phyloP scores from a whole-genome alignment of 2,797 vertebrate genomes.

The Syngnathus rostellatus region DNA sequence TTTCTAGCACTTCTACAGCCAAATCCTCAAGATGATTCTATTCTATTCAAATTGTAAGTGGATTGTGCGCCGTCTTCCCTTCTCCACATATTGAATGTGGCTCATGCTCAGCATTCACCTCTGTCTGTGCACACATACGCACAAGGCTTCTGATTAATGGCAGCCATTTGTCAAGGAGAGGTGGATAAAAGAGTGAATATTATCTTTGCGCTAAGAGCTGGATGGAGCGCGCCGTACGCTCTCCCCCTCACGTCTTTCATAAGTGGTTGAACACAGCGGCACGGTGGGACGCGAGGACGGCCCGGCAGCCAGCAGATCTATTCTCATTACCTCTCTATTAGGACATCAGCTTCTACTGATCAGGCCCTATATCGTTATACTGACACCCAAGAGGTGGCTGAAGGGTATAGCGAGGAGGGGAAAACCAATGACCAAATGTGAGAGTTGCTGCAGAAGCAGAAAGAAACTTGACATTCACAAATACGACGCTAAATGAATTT shows the following conservation, averaged over 20 bases:
- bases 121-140: constrained; percentile 12
- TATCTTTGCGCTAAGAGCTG: constrained; percentile 63
- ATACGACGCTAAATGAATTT: constrained; percentile 57
- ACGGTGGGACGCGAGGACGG: constrained; percentile 40
- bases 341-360: constrained; percentile 66
- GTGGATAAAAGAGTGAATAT: constrained; percentile 69
- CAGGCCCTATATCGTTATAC: constrained; percentile 59
- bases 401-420: constrained; percentile 14
- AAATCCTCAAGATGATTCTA: constrained; percentile 18
- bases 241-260: constrained; percentile 60
- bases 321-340: constrained; percentile 68
- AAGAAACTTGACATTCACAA: constrained; percentile 44
- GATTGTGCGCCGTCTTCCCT: constrained; percentile 33
- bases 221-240: constrained; percentile 44
- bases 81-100: constrained; percentile 28
- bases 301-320: constrained; percentile 58
- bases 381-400: constrained; percentile 25
- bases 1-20: constrained; percentile 21
- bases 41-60: constrained; percentile 1
- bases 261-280: constrained; percentile 60
- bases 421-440: constrained; percentile 15
- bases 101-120: constrained; percentile 27
- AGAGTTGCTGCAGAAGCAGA: constrained; percentile 1
- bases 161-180: constrained; percentile 65
- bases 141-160: constrained; percentile 61